phyloP scores from a whole-genome alignment of 2,113 vertebrate genomes.

The Xiphorhynchus elegans region DNA sequence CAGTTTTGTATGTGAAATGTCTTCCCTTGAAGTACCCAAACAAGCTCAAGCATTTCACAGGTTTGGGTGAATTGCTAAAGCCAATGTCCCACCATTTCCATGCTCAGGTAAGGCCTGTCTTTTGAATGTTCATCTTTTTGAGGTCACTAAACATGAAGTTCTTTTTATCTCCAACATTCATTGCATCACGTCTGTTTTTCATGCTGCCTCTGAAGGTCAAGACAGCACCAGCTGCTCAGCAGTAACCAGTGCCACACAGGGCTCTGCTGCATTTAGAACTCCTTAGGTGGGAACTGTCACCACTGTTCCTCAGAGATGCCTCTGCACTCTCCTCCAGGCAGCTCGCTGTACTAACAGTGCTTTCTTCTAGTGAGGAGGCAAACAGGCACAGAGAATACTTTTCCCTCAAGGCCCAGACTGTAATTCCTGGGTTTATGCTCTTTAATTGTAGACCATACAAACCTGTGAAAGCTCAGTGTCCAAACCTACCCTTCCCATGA shows the following conservation, averaged over 20 bases:
- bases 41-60: neutral
- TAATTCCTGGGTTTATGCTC: neutral
- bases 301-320: neutral
- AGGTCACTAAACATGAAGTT: neutral
- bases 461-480: neutral
- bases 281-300: neutral
- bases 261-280: neutral
- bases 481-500: neutral
- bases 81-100: neutral
- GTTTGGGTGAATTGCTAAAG: neutral
- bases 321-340: neutral
- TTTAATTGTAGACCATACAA: neutral
- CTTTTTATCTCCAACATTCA: neutral
- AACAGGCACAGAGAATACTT: neutral
- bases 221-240: neutral
- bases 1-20: neutral
- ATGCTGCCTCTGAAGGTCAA: neutral
- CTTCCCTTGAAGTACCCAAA: neutral
- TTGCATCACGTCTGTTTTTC: slow-evolving; percentile 1
- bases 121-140: neutral
- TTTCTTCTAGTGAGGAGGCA: neutral
- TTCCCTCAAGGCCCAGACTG: neutral
- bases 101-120: neutral
- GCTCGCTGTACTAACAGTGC: neutral
- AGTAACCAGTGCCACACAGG: accelerated